phyloP scores from a whole-genome alignment of 2,113 vertebrate genomes.

The Pungitius pungitius region DNA sequence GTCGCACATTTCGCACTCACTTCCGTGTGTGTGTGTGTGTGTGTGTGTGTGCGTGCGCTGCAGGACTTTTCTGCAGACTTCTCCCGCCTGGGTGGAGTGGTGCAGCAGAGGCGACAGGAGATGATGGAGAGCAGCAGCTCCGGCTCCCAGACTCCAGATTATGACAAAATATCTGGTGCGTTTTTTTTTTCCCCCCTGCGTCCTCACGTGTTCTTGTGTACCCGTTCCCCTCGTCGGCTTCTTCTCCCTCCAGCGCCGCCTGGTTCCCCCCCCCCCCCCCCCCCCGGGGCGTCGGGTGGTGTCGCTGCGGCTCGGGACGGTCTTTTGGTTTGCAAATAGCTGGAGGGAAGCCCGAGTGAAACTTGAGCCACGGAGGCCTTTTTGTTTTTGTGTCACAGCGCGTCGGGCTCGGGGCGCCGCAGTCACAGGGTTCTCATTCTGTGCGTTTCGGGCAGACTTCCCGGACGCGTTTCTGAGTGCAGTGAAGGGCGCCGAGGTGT shows the following conservation, averaged over 20 bases:
- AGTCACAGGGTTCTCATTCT: no score
- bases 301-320: constrained; percentile 9
- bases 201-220: no score
- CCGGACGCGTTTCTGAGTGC: constrained; percentile 83
- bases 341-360: constrained; percentile 25
- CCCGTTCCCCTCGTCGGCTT: no score
- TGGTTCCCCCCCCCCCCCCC: neutral
- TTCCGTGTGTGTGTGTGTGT: constrained; percentile 15
- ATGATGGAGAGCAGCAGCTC: constrained; percentile 92
- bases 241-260: no score
- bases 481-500: constrained; percentile 82
- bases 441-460: constrained; percentile 71
- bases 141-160: constrained; percentile 91
- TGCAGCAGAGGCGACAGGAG: constrained; percentile 82
- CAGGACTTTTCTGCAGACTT: constrained; percentile 89
- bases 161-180: constrained; percentile 88
- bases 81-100: constrained; percentile 87
- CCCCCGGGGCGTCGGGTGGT: constrained; percentile 13
- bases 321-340: constrained; percentile 15
- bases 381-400: constrained; percentile 11
- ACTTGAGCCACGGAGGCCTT: constrained; percentile 17
- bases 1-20: constrained; percentile 4
- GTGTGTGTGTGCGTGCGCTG: constrained; percentile 4
- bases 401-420: neutral
- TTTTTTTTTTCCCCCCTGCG: constrained; percentile 51